phyloP scores from a whole-genome alignment of 1,140 invertebrate species.

The Leptopilina boulardi region DNA sequence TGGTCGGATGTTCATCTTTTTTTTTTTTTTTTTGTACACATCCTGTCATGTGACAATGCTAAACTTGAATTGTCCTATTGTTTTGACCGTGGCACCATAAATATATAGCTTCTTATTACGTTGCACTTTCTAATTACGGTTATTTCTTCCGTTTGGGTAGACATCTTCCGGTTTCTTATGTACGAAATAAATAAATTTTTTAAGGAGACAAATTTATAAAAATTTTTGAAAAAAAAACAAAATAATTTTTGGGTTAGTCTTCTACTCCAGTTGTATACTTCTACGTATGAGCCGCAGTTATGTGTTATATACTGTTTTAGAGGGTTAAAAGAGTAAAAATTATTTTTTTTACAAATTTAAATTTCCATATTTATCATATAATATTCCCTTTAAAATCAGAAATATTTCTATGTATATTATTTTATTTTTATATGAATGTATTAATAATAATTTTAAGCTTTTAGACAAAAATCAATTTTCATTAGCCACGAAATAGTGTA shows the following conservation, averaged over 20 bases:
- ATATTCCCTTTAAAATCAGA: too few relatives aligned
- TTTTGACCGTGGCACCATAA: background rate
- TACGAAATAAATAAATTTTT: too few relatives aligned
- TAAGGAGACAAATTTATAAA: too few relatives aligned
- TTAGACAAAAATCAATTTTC: background rate
- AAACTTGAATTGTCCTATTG: constrained; percentile 29
- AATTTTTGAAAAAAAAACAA: too few relatives aligned
- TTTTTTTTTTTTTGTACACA: background rate
- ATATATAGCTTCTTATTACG: background rate
- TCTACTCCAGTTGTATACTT: too few relatives aligned
- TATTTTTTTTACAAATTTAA: too few relatives aligned
- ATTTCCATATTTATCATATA: too few relatives aligned
- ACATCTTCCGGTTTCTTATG: background rate
- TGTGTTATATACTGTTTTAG: too few relatives aligned
- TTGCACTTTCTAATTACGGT: constrained; percentile 36
- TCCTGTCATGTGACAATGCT: background rate
- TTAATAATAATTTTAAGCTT: background rate
- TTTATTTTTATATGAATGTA: too few relatives aligned
- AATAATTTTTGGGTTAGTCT: too few relatives aligned
- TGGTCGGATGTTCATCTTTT: background rate
- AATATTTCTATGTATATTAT: background rate
- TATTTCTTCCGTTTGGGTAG: constrained; percentile 9
- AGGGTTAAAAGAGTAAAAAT: too few relatives aligned
- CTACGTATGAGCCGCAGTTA: too few relatives aligned
- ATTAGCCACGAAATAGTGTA: constrained; percentile 9